Percentiles rank a stretch among this genome's conserved stretches.
Evolutionary conservation across 1,140 invertebrate species (phyloP).

Genomic region (Calliopsis andreniformis): DNA sequence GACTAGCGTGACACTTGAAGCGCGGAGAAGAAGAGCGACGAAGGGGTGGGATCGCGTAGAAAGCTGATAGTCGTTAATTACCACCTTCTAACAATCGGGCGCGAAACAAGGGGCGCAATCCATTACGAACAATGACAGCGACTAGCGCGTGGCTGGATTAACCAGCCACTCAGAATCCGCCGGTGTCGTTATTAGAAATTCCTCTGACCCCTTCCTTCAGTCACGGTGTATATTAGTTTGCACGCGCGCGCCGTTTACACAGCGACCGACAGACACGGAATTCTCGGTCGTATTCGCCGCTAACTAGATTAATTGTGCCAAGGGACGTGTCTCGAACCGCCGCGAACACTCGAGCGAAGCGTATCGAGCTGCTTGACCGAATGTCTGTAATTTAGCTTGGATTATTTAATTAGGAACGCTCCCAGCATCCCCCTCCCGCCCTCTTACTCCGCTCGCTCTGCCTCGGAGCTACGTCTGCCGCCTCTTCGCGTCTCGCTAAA

Average conservation of each 20-base stretch:
- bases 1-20: background rate
- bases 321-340: background rate
- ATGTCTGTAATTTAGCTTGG: conserved; percentile 40
- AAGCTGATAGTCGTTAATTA: conserved; percentile 31
- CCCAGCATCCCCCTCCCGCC: background rate
- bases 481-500: background rate
- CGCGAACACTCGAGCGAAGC: background rate
- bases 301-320: conserved; percentile 17
- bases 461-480: background rate
- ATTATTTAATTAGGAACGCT: conserved; percentile 49
- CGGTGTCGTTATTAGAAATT: conserved; percentile 39
- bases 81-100: conserved; percentile 2
- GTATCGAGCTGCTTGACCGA: conserved; percentile 30
- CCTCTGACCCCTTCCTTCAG: background rate
- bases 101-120: conserved; percentile 23
- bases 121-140: conserved; percentile 24
- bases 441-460: background rate
- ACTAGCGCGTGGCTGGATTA: background rate
- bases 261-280: background rate
- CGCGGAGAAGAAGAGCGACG: background rate
- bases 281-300: background rate
- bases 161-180: conserved; percentile 10
- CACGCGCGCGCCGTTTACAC: background rate
- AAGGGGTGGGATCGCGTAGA: no score
- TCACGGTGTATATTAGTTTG: background rate